Evolutionary conservation across 2,797 vertebrate genomes (phyloP), one percentile per base, ranked within the genome.

Genomic region (Macroramphosus scolopax): DNA sequence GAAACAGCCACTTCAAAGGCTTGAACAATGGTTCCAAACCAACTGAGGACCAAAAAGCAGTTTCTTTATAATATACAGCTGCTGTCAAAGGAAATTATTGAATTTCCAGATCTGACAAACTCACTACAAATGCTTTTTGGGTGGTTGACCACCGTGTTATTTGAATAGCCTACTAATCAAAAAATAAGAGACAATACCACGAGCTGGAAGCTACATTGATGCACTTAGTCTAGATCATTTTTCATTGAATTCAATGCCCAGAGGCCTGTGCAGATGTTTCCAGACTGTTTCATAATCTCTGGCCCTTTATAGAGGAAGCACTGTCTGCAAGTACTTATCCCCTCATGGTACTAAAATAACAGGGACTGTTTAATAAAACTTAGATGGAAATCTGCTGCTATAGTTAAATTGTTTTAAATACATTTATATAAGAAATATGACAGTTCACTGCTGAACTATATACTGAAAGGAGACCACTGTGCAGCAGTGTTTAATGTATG

Each of bases 361-460:
- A 31, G 35, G 17, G 12, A 62, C n/a, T n/a, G n/a, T n/a, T n/a
- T n/a, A n/a, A n/a, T n/a, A n/a, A 77, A 74, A 51, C 20, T 36
- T 39, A 38, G 24, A 50, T 61, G 35, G 54, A 77, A 68, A n/a
- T 78, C 55, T 30, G 48, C n/a, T n/a, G n/a, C n/a, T n/a, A n/a
- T n/a, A n/a, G n/a, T n/a, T n/a, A 38, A 18, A 32, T 55, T 11
- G 7, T 17, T 7, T 34, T 54, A 63, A 57, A 32, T 50, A 42
- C 6, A 22, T 22, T 22, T 22, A 22, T 3, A 22, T 22, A 22
- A 22, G 20, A 22, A 22, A 3, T 6, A 22, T 22, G 12, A 32
- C n/a, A n/a, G n/a, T n/a, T n/a, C n/a, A n/a, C n/a, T n/a, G n/a
- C n/a, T n/a, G n/a, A n/a, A n/a, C n/a, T n/a, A n/a, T n/a, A n/a